Conservation (phyloP, 2,797 vertebrate species). For the Siniperca scherzeri region DNA sequence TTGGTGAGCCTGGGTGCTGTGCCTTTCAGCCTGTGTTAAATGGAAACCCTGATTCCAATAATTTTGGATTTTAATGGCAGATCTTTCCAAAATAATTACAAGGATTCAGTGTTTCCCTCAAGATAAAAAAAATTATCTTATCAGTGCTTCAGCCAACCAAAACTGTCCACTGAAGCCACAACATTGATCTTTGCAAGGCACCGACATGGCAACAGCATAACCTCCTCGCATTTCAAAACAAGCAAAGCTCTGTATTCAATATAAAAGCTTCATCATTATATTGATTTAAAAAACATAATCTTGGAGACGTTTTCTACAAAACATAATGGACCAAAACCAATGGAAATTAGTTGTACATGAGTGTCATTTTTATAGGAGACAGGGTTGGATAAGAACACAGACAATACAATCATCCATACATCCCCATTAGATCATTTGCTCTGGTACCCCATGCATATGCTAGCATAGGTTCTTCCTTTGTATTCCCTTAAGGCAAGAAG, state of each 20-base stretch:
- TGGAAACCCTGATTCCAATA: neutral
- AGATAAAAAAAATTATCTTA: neutral
- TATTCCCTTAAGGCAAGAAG: constrained; percentile 6
- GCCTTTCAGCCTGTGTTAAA: neutral
- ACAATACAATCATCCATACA: constrained; percentile 1
- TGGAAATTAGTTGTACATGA: neutral
- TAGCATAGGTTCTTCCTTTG: neutral
- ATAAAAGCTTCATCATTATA: neutral
- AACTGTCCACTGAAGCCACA: neutral
- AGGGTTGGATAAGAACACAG: neutral
- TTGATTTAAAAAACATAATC: neutral
- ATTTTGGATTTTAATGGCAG: neutral
- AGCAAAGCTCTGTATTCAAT: neutral
- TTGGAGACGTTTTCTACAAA: neutral
- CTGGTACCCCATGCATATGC: neutral
- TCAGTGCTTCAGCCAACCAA: neutral
- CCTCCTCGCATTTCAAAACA: neutral
- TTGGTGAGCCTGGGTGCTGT: neutral
- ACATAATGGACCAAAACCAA: neutral
- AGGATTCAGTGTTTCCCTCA: neutral
- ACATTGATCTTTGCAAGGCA: neutral
- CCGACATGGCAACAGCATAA: neutral
- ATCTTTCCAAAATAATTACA: neutral
- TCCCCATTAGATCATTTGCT: neutral
- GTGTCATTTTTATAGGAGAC: neutral